phyloP scores from a whole-genome alignment of 2,888 invertebrate species.

The Folsomia candida region DNA sequence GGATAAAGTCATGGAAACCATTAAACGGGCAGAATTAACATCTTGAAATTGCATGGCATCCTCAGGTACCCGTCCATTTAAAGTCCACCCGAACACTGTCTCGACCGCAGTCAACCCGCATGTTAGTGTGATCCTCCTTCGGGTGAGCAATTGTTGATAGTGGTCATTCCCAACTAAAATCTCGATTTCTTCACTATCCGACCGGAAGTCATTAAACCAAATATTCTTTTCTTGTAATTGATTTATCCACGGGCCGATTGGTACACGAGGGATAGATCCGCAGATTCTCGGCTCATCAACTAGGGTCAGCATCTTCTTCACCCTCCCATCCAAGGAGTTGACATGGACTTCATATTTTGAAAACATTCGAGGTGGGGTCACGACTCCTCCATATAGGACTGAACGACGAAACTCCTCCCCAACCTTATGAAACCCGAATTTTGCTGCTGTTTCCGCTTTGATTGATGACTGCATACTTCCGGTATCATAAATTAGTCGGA shows the following conservation, averaged over 20 bases:
- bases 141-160: neutral
- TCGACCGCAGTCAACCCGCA: neutral
- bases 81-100: neutral
- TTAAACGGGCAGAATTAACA: neutral
- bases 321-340: neutral
- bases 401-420: neutral
- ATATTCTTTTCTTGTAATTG: neutral
- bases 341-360: neutral
- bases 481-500: neutral
- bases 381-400: neutral
- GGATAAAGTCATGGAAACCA: neutral
- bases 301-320: neutral
- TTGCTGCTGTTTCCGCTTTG: neutral
- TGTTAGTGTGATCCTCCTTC: neutral
- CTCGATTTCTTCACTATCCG: neutral
- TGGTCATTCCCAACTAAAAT: neutral
- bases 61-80: neutral
- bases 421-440: neutral
- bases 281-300: neutral
- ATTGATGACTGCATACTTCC: neutral
- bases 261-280: neutral
- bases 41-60: neutral
- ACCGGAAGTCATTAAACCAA: neutral
- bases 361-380: neutral
- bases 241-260: neutral